These are phyloP conservation scores for Pterocles orientalis DNA, from an alignment of 2,113 vertebrate genomes.

Conservation along the genomic window DNA sequence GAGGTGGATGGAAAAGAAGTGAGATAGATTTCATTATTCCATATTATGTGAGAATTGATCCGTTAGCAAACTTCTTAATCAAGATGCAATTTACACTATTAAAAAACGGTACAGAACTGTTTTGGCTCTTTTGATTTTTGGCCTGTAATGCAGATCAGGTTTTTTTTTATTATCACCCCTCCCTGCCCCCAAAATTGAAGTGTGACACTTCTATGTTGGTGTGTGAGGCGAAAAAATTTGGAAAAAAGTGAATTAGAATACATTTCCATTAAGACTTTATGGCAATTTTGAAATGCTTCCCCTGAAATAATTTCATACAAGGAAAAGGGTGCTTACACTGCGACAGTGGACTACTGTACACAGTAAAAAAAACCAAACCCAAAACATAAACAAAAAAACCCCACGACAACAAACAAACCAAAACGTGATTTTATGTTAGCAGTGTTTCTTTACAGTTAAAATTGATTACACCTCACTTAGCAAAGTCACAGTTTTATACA, in stretches of 20 bases:
- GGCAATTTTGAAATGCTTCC: not conserved
- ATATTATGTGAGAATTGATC: not conserved
- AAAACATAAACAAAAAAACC: too few relatives aligned
- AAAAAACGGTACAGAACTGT: not conserved
- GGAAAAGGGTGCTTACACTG: not conserved
- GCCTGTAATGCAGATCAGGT: not conserved
- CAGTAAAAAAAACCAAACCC: not conserved
- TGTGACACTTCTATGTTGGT: not conserved
- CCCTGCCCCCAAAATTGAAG: not conserved
- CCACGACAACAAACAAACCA: too few relatives aligned
- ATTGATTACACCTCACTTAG: not conserved
- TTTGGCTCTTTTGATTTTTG: not conserved
- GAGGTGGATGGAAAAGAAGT: not conserved
- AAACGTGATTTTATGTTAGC: not conserved
- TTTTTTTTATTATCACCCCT: not conserved
- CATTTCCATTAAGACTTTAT: not conserved
- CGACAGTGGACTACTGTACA: not conserved
- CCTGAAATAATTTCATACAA: not conserved
- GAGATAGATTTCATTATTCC: not conserved
- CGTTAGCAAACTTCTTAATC: not conserved
- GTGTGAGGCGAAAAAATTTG: not conserved
- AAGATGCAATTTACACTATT: not conserved
- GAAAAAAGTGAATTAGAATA: not conserved
- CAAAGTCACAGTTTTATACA: not conserved
- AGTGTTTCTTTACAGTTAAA: not conserved